Conservation (phyloP, 2,113 vertebrate species). For the Apteryx mantelli region DNA sequence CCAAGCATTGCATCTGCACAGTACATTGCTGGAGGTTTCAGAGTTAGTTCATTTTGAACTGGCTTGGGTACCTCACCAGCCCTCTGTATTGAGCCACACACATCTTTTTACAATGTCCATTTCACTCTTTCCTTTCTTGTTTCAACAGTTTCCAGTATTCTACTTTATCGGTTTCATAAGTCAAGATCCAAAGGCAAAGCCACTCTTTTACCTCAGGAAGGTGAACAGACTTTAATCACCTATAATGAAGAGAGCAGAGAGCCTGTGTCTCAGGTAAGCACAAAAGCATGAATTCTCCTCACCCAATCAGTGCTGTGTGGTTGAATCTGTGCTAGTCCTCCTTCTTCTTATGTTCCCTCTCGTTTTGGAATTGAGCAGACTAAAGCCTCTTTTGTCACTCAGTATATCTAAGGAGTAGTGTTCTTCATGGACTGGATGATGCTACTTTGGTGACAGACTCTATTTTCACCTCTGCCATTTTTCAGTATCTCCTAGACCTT, state of each 20-base stretch:
- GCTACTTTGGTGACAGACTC: background rate
- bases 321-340: background rate
- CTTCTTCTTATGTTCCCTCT: background rate
- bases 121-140: background rate
- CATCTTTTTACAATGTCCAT: background rate
- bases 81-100: background rate
- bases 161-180: background rate
- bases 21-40: background rate
- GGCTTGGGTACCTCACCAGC: background rate
- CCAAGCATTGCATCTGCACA: background rate
- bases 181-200: background rate
- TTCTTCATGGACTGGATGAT: background rate
- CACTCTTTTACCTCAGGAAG: background rate
- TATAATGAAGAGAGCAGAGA: slow-evolving; percentile 56
- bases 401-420: background rate
- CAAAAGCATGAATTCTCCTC: background rate
- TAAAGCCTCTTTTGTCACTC: background rate
- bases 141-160: background rate
- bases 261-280: background rate
- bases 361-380: background rate
- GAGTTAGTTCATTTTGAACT: background rate
- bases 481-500: background rate
- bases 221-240: slow-evolving; percentile 60
- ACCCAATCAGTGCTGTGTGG: background rate
- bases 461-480: background rate